A percentile compares a stretch with the other conserved stretches of the same genome.
Conservation (phyloP, 2,888 invertebrate species). For the Papilio elwesi region DNA sequence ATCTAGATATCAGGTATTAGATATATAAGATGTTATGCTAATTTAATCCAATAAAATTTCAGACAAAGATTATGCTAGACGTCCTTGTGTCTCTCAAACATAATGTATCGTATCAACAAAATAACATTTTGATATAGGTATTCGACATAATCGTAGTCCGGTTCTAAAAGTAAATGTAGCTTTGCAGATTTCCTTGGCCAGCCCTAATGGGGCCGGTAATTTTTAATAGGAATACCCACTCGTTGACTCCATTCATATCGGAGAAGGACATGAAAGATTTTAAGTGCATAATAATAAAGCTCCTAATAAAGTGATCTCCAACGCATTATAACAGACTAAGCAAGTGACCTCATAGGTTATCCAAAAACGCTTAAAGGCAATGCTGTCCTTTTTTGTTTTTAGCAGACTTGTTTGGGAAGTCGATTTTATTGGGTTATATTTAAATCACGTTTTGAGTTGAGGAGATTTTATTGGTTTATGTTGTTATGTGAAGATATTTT, state of each 20-base stretch:
- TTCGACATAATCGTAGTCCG: background rate
- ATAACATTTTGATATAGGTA: background rate
- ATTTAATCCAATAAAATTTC: too few species aligned
- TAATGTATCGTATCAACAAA: background rate
- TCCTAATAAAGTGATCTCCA: slow-evolving; percentile 22
- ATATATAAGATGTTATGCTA: too few species aligned
- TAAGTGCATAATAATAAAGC: slow-evolving; percentile 25
- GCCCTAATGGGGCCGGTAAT: slow-evolving; percentile 22
- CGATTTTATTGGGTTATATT: background rate
- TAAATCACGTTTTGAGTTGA: background rate
- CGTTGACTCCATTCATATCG: slow-evolving; percentile 24
- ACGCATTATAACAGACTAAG: slow-evolving; percentile 13
- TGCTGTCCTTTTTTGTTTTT: slow-evolving; percentile 11
- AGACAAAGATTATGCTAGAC: too few species aligned
- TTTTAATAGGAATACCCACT: background rate
- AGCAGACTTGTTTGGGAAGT: background rate
- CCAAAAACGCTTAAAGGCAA: slow-evolving; percentile 19
- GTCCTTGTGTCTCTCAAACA: background rate
- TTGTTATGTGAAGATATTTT: too few species aligned
- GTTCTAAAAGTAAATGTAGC: slow-evolving; percentile 10
- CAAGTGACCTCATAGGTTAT: slow-evolving; percentile 16
- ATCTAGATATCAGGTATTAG: too few species aligned
- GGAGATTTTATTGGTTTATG: too few species aligned
- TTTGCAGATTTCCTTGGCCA: slow-evolving; percentile 30
- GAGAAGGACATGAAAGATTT: slow-evolving; percentile 33